Evolutionary conservation across 1,140 invertebrate genomes (phyloP).

Genomic region (honey bee (Apis mellifera)): DNA sequence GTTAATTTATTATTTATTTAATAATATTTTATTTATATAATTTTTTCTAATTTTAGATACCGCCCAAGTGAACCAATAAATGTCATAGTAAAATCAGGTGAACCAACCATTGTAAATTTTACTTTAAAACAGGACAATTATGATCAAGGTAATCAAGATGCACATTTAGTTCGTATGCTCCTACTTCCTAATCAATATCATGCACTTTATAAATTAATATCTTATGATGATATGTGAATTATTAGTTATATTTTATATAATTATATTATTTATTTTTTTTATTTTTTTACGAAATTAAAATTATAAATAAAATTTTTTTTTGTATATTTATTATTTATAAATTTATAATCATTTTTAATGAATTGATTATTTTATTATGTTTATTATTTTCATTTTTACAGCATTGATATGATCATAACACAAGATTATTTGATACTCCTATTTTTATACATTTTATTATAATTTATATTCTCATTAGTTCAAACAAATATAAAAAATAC

Average conservation of each 20-base stretch:
- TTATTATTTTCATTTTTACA: slow-evolving; percentile 64
- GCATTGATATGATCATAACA: slow-evolving; percentile 52
- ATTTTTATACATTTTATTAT: slow-evolving; percentile 29
- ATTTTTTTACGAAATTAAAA: slow-evolving; percentile 14
- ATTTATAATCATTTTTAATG: slow-evolving; percentile 25
- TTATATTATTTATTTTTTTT: slow-evolving; percentile 25
- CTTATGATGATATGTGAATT: slow-evolving; percentile 59
- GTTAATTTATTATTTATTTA: not conserved
- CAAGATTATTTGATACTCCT: slow-evolving; percentile 42
- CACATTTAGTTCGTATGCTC: slow-evolving; percentile 71
- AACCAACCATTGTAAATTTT: slow-evolving; percentile 80
- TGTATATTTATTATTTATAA: slow-evolving; percentile 25
- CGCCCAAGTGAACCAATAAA: slow-evolving; percentile 72
- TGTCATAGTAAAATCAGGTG: slow-evolving; percentile 75
- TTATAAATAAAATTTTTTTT: not conserved
- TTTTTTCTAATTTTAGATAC: slow-evolving; percentile 74
- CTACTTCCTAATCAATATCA: slow-evolving; percentile 69
- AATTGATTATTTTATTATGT: slow-evolving; percentile 39
- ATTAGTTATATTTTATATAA: slow-evolving; percentile 54
- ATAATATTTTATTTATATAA: not conserved
- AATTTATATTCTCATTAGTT: slow-evolving; percentile 20
- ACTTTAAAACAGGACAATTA: slow-evolving; percentile 71
- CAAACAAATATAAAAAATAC: slow-evolving; percentile 37
- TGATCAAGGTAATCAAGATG: slow-evolving; percentile 77
- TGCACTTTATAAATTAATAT: slow-evolving; percentile 56